These are phyloP conservation scores for Sinodicranocentrus sp. DNA, from an alignment of 2,888 invertebrate genomes.

Conservation along the genomic window DNA sequence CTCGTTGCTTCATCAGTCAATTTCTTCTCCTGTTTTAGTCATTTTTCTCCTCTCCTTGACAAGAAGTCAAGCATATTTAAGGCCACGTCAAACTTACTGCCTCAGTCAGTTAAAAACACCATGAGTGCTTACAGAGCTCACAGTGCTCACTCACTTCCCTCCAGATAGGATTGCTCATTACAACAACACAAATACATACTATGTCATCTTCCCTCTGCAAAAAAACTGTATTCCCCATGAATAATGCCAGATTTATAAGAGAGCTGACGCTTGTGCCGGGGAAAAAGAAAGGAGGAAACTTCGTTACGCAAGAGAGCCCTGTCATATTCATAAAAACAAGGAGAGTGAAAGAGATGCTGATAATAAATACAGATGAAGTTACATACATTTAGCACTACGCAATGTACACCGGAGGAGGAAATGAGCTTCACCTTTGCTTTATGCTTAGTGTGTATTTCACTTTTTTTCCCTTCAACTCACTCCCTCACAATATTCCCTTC, in stretches of 20 bases:
- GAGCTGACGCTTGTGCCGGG: conserved; percentile 23
- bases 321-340: too few species aligned
- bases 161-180: conserved; percentile 2
- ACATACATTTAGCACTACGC: too few species aligned
- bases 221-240: conserved; percentile 6
- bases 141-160: background rate
- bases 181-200: conserved; percentile 17
- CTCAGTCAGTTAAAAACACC: conserved; percentile 26
- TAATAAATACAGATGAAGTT: too few species aligned
- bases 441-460: background rate
- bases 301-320: background rate
- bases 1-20: conserved; percentile 47
- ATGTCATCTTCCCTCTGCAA: conserved; percentile 23
- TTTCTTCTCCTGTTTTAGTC: conserved; percentile 18
- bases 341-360: too few species aligned
- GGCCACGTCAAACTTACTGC: conserved; percentile 46
- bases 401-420: conserved; percentile 41
- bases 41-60: conserved; percentile 12
- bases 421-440: conserved; percentile 59
- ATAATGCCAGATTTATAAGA: background rate
- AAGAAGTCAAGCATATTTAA: conserved; percentile 26
- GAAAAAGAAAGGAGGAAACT: conserved; percentile 25
- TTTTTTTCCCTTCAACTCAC: conserved; percentile 9
- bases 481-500: background rate
- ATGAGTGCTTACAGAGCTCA: background rate